These are phyloP conservation scores for Valencia hispanica DNA, from an alignment of 2,797 vertebrate species.

Conservation along the genomic window DNA sequence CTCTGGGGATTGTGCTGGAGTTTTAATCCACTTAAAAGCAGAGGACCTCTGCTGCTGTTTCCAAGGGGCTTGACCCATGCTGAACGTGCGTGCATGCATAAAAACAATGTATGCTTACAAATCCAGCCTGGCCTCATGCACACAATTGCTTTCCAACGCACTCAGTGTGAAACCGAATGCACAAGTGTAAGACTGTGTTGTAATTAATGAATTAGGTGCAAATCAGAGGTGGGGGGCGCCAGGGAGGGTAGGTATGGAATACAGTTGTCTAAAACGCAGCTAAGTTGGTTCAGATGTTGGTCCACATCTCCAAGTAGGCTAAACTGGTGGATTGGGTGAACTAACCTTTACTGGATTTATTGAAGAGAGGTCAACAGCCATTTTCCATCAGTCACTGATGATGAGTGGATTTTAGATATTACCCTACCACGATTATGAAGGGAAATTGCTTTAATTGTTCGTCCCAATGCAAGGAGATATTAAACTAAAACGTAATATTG, in stretches of 20 bases:
- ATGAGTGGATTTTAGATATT: conserved; percentile 16
- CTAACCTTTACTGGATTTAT: conserved; percentile 54
- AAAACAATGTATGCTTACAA: conserved; percentile 39
- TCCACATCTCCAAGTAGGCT: not conserved
- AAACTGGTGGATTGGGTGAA: conserved; percentile 33
- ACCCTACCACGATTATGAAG: conserved; percentile 37
- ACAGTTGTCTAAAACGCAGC: conserved; percentile 18
- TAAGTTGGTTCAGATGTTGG: conserved; percentile 8
- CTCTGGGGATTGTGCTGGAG: conserved; percentile 77
- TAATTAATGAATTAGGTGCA: conserved; percentile 1
- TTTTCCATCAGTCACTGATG: conserved; percentile 61
- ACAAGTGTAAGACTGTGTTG: conserved; percentile 1
- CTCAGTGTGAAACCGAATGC: conserved; percentile 2
- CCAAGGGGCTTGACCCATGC: conserved; percentile 73
- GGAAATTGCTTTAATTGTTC: conserved; percentile 24
- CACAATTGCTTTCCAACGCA: conserved; percentile 1
- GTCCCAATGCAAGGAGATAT: conserved; percentile 25
- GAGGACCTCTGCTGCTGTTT: conserved; percentile 82
- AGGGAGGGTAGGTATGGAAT: not conserved
- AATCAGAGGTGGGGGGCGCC: conserved; percentile 12
- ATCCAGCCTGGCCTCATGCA: conserved; percentile 29
- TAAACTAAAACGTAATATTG: conserved; percentile 27
- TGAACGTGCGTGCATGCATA: conserved; percentile 33
- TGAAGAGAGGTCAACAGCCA: conserved; percentile 63
- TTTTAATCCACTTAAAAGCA: conserved; percentile 84